Conservation (phyloP, 2,888 invertebrate species). For the Thecocarcelia acutangulata region DNA sequence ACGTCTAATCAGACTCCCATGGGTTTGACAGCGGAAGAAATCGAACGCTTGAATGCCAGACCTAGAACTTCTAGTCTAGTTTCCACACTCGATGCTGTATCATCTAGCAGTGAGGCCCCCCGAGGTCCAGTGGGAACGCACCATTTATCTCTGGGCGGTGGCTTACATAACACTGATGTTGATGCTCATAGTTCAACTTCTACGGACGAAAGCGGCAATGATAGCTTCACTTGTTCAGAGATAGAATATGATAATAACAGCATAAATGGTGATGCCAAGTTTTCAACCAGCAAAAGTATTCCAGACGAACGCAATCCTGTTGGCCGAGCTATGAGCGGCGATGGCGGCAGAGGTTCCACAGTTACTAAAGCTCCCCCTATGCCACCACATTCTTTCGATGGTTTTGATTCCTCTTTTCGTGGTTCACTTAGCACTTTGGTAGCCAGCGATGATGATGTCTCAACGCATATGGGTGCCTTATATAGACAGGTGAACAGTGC, state of each 20-base stretch:
- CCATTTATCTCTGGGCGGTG: slow-evolving; percentile 85
- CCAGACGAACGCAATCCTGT: slow-evolving; percentile 84
- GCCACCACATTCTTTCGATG: slow-evolving; percentile 91
- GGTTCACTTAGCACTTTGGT: slow-evolving; percentile 96
- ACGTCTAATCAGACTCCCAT: slow-evolving; percentile 88
- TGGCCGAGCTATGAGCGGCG: slow-evolving; percentile 82
- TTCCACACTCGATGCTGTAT: slow-evolving; percentile 95
- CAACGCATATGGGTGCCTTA: slow-evolving; percentile 89
- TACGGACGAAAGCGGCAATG: slow-evolving; percentile 96
- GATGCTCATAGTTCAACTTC: slow-evolving; percentile 90
- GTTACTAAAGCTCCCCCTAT: slow-evolving; percentile 86
- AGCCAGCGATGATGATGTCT: slow-evolving; percentile 95
- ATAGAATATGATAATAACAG: slow-evolving; percentile 97
- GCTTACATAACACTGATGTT: slow-evolving; percentile 87
- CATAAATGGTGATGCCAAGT: slow-evolving; percentile 90
- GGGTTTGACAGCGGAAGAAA: slow-evolving; percentile 95
- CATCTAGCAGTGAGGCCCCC: slow-evolving; percentile 92
- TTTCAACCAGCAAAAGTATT: slow-evolving; percentile 83
- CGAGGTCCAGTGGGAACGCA: slow-evolving; percentile 86
- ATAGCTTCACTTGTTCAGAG: slow-evolving; percentile 98
- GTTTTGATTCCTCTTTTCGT: slow-evolving; percentile 96
- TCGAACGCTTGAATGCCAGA: slow-evolving; percentile 92
- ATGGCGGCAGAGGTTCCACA: slow-evolving; percentile 85
- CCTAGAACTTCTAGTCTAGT: slow-evolving; percentile 95
- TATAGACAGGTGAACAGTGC: slow-evolving; percentile 91